Base-by-base conservation (phyloP, 2,797 vertebrate genomes). In the Petrocephalus sullivani region DNA sequence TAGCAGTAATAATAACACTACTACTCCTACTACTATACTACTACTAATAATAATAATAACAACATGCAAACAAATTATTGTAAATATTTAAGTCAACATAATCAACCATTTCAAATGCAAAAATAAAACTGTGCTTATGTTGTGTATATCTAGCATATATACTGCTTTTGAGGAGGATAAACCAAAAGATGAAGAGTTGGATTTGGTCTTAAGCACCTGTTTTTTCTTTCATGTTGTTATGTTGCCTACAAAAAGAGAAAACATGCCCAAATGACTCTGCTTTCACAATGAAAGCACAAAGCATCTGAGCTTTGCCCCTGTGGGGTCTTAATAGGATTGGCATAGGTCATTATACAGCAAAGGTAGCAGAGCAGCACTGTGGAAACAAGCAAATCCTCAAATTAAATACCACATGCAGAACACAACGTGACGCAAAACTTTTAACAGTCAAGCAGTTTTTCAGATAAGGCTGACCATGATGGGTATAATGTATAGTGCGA, bases 271-370 rank as follows among this genome's bases (percentile, higher is more conserved):
- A 86, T 86, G 19, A 58, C 84, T 58, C 51, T 58, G 56, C 28
- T 46, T 57, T 86, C 33, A 46, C 33, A 41, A 56, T 6, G 37
- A 67, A 67, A 67, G 85, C n/a, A 51, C 57, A 95, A 93, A 91
- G 93, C 96, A 95, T 96, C 94, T 95, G 92, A 94, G 94, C 94
- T 92, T 92, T 93, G 94, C 94, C 95, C 94, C 95, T 96, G 93
- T 95, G 94, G 93, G 94, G 93, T 95, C 95, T 94, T 96, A 96
- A 96, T 95, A 95, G 95, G 95, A 93, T 96, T 96, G 95, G 95
- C 94, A 95, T 92, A 94, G 94, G 92, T 93, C 94, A 87, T 90
- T 88, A 90, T 81, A 51, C 14, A 46, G 83, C 64, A 86, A 87
- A 37, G 21, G 88, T 57, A 51, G 58, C 46, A 58, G 37, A 54